Conservation (phyloP, 2,888 invertebrate genomes). For the Xanthorhoe designata region DNA sequence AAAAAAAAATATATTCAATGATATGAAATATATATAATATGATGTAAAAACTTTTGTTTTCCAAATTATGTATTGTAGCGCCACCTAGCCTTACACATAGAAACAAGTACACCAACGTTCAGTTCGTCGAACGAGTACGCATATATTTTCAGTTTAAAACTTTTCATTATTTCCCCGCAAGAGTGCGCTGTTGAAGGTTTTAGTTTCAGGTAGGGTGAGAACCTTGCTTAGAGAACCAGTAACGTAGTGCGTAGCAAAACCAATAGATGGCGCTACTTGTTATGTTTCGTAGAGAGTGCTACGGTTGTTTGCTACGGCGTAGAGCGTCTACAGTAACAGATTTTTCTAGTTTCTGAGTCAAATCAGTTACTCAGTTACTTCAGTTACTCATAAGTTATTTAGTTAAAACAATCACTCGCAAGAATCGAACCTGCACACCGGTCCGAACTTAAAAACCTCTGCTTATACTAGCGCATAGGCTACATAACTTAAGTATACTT, state of each 20-base stretch:
- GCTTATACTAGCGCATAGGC: no score
- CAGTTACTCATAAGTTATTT: no score
- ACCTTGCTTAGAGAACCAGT: background rate
- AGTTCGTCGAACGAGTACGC: background rate
- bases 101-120: background rate
- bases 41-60: no score
- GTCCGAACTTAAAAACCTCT: no score
- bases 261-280: constrained; percentile 24
- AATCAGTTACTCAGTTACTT: no score
- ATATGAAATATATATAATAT: no score
- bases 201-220: background rate
- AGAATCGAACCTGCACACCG: no score
- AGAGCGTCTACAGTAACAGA: constrained; percentile 5
- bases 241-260: background rate
- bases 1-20: no score
- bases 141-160: background rate
- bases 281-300: constrained; percentile 12
- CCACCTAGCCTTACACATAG: background rate
- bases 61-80: background rate
- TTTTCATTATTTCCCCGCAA: constrained; percentile 7
- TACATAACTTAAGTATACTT: background rate
- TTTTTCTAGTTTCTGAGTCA: no score
- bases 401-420: no score
- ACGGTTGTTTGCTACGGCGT: constrained; percentile 18
- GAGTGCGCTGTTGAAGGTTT: constrained; percentile 7